Percentiles rank a stretch among this genome's conserved stretches.
These are phyloP conservation scores for Ochropleura leucogaster DNA, from an alignment of 2,888 invertebrate genomes.

Conservation along the genomic window DNA sequence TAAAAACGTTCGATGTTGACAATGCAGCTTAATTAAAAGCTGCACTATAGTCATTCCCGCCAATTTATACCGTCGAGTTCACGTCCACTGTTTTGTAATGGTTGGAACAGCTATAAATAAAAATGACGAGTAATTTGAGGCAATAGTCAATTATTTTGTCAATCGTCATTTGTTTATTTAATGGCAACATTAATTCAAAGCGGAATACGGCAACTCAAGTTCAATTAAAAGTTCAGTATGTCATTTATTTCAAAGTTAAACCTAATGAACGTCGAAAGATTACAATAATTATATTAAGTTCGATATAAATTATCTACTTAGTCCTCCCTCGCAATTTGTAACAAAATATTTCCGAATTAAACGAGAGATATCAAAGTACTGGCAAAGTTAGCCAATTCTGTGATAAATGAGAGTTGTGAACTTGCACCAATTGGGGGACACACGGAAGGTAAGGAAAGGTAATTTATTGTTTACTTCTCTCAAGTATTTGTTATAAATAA, in stretches of 20 bases:
- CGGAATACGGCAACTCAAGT: not conserved
- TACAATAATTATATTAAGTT: conserved; percentile 48
- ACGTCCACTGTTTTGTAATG: conserved; percentile 46
- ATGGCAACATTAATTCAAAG: not conserved
- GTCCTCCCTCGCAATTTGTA: conserved; percentile 53
- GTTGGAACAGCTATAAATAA: conserved; percentile 44
- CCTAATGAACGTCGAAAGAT: conserved; percentile 37
- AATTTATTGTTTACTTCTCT: conserved; percentile 47
- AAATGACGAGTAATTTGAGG: conserved; percentile 33
- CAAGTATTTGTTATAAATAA: conserved; percentile 6
- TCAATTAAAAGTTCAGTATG: conserved; percentile 23
- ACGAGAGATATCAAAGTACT: conserved; percentile 67
- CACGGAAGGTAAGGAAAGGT: conserved; percentile 58
- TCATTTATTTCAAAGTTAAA: conserved; percentile 18
- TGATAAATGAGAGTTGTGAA: conserved; percentile 80
- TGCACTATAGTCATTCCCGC: conserved; percentile 36
- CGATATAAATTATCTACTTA: conserved; percentile 50
- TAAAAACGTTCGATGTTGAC: conserved; percentile 28
- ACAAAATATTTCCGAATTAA: conserved; percentile 62
- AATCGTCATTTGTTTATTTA: conserved; percentile 10
- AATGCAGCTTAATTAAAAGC: conserved; percentile 48
- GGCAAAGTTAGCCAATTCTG: conserved; percentile 74
- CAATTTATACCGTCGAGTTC: conserved; percentile 38
- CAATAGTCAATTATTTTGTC: conserved; percentile 16
- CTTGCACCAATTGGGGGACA: conserved; percentile 67